These are phyloP conservation scores for Dusona sp. DNA, from an alignment of 2,888 invertebrate species.

Conservation along the genomic window DNA sequence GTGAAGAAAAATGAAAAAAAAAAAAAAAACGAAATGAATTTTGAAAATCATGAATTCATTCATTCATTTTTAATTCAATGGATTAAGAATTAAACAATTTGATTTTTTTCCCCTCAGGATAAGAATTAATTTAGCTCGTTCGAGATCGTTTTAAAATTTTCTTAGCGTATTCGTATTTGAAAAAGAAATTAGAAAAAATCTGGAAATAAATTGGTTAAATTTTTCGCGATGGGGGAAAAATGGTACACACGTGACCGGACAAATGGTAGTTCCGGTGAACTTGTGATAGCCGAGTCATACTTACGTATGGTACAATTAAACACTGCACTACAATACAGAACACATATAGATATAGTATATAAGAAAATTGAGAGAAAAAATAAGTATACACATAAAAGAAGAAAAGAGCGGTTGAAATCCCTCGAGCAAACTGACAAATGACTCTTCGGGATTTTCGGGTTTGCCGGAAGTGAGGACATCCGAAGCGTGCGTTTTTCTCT, in stretches of 20 bases:
- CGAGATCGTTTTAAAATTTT: background rate
- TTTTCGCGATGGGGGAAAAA: background rate
- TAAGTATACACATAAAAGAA: background rate
- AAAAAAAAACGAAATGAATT: constrained; percentile 13
- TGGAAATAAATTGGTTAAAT: background rate
- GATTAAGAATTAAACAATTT: background rate
- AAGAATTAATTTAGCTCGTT: too few relatives aligned
- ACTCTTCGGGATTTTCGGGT: constrained; percentile 78
- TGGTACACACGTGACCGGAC: constrained; percentile 64
- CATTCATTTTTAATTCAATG: too few relatives aligned
- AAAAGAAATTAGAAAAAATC: constrained; percentile 16
- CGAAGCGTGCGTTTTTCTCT: constrained; percentile 57
- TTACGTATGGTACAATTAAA: background rate
- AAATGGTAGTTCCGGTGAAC: constrained; percentile 68
- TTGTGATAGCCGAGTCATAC: constrained; percentile 19
- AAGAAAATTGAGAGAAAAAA: background rate
- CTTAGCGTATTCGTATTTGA: background rate
- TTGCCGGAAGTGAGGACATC: constrained; percentile 79
- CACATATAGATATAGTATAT: background rate
- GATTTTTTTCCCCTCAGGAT: background rate
- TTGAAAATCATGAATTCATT: background rate
- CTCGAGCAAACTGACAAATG: constrained; percentile 78
- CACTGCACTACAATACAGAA: background rate
- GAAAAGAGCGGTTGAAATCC: constrained; percentile 67
- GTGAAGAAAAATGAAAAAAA: background rate